A percentile compares a stretch with the other conserved stretches of the same genome.
Conservation (phyloP, 2,797 vertebrate species). For the Enteromius radiatus region DNA sequence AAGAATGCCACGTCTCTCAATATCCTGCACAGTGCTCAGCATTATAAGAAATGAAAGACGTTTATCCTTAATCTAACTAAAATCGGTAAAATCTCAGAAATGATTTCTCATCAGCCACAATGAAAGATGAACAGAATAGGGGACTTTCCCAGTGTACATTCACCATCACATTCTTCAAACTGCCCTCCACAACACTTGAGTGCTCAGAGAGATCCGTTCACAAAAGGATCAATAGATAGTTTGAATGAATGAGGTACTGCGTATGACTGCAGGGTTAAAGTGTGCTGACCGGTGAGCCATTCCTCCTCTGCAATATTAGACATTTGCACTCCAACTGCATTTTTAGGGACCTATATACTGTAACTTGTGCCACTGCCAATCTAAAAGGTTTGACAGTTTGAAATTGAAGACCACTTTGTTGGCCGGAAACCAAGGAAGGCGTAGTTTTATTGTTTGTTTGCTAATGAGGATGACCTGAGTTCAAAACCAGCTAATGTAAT, state of each 20-base stretch:
- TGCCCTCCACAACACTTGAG: background rate
- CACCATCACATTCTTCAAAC: background rate
- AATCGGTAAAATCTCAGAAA: background rate
- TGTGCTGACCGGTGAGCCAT: background rate
- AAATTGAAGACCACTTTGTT: conserved; percentile 53
- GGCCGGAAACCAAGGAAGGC: background rate
- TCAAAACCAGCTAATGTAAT: background rate
- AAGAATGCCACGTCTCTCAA: background rate
- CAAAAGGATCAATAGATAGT: conserved; percentile 10
- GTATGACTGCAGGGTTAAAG: conserved; percentile 17
- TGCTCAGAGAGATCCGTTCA: background rate
- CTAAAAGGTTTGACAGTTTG: conserved; percentile 58
- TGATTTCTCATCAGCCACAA: background rate
- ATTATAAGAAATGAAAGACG: conserved; percentile 1
- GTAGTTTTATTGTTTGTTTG: background rate
- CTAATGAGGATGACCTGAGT: background rate
- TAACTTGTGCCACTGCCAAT: conserved; percentile 52
- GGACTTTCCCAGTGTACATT: background rate
- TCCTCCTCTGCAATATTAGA: conserved; percentile 43
- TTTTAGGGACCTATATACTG: conserved; percentile 64
- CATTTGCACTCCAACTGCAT: conserved; percentile 60
- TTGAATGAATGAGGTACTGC: conserved; percentile 19
- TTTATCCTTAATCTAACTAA: conserved; percentile 19
- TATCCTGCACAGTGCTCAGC: conserved; percentile 4
- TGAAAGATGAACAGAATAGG: background rate